phyloP scores from a whole-genome alignment of 2,113 vertebrate species.

The Spea multiplicata region DNA sequence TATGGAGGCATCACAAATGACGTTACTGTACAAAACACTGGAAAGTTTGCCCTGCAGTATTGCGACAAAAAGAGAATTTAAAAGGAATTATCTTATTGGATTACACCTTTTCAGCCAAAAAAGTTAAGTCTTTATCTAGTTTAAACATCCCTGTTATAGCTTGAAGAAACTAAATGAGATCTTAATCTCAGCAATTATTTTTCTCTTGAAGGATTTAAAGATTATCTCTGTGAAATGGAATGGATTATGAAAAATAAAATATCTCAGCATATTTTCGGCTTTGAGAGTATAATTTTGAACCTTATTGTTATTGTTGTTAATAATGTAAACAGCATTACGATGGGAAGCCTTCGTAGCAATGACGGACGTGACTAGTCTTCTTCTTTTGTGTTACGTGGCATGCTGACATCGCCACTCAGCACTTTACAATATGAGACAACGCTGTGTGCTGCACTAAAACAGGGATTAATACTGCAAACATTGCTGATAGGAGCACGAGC shows the following conservation, averaged over 20 bases:
- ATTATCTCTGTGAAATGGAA: constrained; percentile 9
- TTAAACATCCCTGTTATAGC: constrained; percentile 34
- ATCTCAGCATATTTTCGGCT: constrained; percentile 32
- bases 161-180: constrained; percentile 17
- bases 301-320: constrained; percentile 13
- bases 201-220: constrained; percentile 15
- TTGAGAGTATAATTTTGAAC: constrained; percentile 4
- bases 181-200: constrained; percentile 30
- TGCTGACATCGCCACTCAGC: constrained; percentile 33
- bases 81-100: constrained; percentile 7
- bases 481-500: background rate
- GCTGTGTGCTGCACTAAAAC: constrained; percentile 1
- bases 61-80: constrained; percentile 4
- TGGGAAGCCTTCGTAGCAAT: background rate
- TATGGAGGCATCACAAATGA: background rate
- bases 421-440: constrained; percentile 33
- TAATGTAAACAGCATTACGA: constrained; percentile 39
- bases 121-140: constrained; percentile 4
- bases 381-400: background rate
- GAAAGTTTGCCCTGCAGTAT: constrained; percentile 23
- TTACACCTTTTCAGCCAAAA: constrained; percentile 18
- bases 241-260: constrained; percentile 31
- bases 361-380: constrained; percentile 6
- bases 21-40: background rate
- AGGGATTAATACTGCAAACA: constrained; percentile 30